A percentile compares a stretch with the other conserved stretches of the same genome.
phyloP scores from a whole-genome alignment of 2,113 vertebrate genomes.

The Melanerpes formicivorus region DNA sequence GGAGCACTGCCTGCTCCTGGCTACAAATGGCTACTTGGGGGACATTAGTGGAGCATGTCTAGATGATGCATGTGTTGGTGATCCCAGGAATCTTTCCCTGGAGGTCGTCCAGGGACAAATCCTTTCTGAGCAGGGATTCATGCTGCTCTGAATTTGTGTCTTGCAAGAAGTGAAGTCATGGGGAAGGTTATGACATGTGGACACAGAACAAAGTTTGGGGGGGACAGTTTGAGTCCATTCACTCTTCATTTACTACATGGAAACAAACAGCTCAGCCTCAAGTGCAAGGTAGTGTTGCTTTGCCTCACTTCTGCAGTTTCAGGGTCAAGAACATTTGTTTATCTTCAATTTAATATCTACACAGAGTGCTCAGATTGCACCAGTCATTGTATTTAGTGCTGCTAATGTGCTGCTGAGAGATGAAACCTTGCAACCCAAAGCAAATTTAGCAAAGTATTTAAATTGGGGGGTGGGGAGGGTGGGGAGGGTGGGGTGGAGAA shows the following conservation, averaged over 20 bases:
- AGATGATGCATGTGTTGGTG: neutral
- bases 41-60: fast-evolving
- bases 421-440: neutral
- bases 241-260: neutral
- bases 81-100: neutral
- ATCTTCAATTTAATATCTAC: neutral
- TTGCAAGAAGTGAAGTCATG: neutral
- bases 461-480: neutral
- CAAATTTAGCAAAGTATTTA: neutral
- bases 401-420: neutral
- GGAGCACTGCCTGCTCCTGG: neutral
- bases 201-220: neutral
- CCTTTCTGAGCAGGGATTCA: neutral
- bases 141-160: neutral
- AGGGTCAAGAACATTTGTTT: neutral
- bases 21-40: neutral
- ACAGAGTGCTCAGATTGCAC: neutral
- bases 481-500: too few relatives aligned
- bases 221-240: neutral
- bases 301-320: neutral
- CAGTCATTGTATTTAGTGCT: fast-evolving
- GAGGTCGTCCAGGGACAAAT: neutral
- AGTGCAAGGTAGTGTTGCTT: neutral
- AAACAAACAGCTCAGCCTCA: neutral
- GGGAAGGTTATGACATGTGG: neutral